These are phyloP conservation scores for Gonatopus flavifemur DNA, from an alignment of 1,140 invertebrate species.

Conservation along the genomic window DNA sequence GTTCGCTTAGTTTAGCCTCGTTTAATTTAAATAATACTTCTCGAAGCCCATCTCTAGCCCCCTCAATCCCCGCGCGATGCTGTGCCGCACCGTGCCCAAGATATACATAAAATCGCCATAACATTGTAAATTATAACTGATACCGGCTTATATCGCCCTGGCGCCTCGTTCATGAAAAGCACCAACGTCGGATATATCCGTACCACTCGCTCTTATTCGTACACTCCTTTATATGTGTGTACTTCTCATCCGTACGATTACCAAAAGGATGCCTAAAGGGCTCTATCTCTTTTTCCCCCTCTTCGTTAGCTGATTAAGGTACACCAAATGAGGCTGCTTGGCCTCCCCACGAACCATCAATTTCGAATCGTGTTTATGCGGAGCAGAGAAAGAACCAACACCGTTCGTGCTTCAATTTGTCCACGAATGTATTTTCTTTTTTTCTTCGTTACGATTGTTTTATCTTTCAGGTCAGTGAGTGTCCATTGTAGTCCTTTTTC, in stretches of 20 bases:
- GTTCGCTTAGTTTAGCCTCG: slow-evolving; percentile 60
- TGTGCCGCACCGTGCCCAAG: slow-evolving; percentile 39
- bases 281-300: too few relatives aligned
- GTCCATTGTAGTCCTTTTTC: too few relatives aligned
- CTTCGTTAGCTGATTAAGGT: slow-evolving; percentile 28
- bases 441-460: too few relatives aligned
- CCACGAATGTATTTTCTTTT: too few relatives aligned
- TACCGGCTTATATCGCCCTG: slow-evolving; percentile 54
- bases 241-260: slow-evolving; percentile 28
- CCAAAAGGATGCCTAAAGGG: slow-evolving; percentile 27
- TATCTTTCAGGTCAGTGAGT: too few relatives aligned
- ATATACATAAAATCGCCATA: slow-evolving; percentile 62
- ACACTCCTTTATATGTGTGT: too few relatives aligned
- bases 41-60: slow-evolving; percentile 25
- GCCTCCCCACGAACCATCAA: slow-evolving; percentile 17
- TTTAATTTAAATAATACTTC: slow-evolving; percentile 62
- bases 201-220: too few relatives aligned
- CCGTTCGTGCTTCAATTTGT: too few relatives aligned
- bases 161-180: too few relatives aligned
- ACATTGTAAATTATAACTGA: slow-evolving; percentile 61
- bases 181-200: too few relatives aligned
- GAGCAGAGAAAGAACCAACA: too few relatives aligned
- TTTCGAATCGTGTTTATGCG: slow-evolving; percentile 18
- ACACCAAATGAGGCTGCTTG: slow-evolving; percentile 14
- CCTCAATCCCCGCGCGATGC: slow-evolving; percentile 17